A percentile compares a stretch with the other conserved stretches of the same genome.
These are phyloP conservation scores for Spea hammondii DNA, from an alignment of 2,797 vertebrate genomes.

Conservation along the genomic window DNA sequence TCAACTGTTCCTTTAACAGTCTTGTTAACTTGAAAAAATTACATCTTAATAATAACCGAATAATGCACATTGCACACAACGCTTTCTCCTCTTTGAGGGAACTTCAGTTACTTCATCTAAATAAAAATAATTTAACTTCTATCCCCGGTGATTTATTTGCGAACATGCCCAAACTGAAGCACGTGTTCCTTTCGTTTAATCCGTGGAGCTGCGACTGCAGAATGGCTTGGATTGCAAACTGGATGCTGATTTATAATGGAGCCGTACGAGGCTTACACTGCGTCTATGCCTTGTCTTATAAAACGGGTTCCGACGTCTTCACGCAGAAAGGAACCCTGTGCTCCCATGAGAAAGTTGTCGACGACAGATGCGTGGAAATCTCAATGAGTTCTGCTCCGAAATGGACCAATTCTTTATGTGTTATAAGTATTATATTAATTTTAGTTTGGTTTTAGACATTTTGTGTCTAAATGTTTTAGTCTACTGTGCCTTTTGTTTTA, in stretches of 20 bases:
- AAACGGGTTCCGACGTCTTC: fast-evolving
- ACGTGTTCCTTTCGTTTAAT: conserved; percentile 57
- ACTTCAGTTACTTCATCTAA: conserved; percentile 61
- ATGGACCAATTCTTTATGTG: fast-evolving
- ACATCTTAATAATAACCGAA: conserved; percentile 65
- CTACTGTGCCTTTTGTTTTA: background rate
- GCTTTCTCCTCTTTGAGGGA: conserved; percentile 57
- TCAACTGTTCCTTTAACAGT: conserved; percentile 57
- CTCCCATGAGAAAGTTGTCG: fast-evolving
- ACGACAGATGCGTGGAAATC: conserved; percentile 51
- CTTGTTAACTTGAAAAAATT: conserved; percentile 59
- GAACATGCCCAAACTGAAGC: conserved; percentile 51
- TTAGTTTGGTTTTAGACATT: background rate
- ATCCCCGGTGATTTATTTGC: conserved; percentile 40
- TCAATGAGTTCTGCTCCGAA: background rate
- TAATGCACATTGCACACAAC: conserved; percentile 47
- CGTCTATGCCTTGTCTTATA: conserved; percentile 9
- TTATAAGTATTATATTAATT: conserved; percentile 20
- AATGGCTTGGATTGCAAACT: conserved; percentile 55
- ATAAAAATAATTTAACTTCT: conserved; percentile 60
- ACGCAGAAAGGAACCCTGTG: background rate
- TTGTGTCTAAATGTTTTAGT: background rate
- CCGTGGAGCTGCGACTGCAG: conserved; percentile 61
- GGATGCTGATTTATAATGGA: background rate
- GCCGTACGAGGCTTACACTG: conserved; percentile 52